Evolutionary conservation across 2,113 vertebrate species (phyloP).

Genomic region (Boleophthalmus pectinirostris): DNA sequence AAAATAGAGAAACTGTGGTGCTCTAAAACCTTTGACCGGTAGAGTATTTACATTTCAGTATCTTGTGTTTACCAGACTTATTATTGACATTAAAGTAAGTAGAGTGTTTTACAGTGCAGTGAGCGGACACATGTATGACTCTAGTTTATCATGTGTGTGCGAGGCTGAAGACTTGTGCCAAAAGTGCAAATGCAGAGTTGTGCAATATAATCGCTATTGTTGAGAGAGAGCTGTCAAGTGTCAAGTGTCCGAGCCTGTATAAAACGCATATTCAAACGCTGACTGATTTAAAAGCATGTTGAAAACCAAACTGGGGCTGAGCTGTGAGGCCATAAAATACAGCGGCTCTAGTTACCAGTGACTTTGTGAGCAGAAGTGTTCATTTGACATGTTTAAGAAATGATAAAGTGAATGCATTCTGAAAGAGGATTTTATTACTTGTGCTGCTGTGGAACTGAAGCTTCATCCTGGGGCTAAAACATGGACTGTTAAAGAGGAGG

Average conservation of each 20-base stretch:
- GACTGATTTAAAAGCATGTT: slow-evolving; percentile 56
- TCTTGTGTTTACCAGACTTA: background rate
- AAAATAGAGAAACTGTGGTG: too few species aligned
- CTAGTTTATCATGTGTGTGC: slow-evolving; percentile 52
- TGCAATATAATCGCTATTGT: slow-evolving; percentile 49
- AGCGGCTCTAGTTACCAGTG: slow-evolving; percentile 27
- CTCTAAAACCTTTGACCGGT: too few species aligned
- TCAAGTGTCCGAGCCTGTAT: slow-evolving; percentile 38
- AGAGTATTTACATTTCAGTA: background rate
- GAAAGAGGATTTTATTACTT: background rate
- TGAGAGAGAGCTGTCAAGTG: slow-evolving; percentile 49
- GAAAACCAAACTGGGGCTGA: slow-evolving; percentile 29
- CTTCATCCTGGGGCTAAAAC: background rate
- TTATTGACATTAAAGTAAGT: background rate
- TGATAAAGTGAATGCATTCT: background rate
- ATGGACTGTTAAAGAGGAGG: background rate
- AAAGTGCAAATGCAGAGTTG: slow-evolving; percentile 43
- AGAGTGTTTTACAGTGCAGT: slow-evolving; percentile 8
- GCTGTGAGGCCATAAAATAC: slow-evolving; percentile 26
- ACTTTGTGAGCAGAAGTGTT: slow-evolving; percentile 1
- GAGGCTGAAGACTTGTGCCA: slow-evolving; percentile 37
- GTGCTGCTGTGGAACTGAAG: background rate
- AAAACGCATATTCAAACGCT: slow-evolving; percentile 34
- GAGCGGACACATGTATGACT: slow-evolving; percentile 27
- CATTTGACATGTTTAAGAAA: slow-evolving; percentile 15